Conservation (phyloP, 2,797 vertebrate species). For the Hyperoplus immaculatus region DNA sequence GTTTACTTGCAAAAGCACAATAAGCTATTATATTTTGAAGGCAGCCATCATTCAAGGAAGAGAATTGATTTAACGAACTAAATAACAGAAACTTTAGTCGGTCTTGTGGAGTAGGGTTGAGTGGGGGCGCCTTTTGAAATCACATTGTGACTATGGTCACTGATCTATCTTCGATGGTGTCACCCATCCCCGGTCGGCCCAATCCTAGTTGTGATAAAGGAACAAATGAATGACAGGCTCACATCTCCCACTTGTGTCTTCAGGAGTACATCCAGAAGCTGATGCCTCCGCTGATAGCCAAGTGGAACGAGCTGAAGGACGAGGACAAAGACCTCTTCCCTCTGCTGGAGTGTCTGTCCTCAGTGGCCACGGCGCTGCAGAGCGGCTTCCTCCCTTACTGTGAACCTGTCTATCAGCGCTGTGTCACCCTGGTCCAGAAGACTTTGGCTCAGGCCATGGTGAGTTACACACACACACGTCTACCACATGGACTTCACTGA, state of each 20-base stretch:
- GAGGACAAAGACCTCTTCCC: constrained; percentile 97
- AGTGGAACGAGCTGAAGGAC: constrained; percentile 97
- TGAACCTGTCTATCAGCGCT: constrained; percentile 96
- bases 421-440: constrained; percentile 95
- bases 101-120: no score
- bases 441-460: constrained; percentile 97
- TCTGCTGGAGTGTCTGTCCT: constrained; percentile 94
- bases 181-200: no score
- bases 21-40: no score
- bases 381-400: constrained; percentile 96
- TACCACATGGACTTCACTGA: no score
- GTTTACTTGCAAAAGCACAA: no score
- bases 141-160: no score
- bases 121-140: no score
- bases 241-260: constrained; percentile 1
- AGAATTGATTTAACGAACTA: no score
- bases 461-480: constrained; percentile 34
- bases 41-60: no score
- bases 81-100: no score
- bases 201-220: neutral
- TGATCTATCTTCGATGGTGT: neutral
- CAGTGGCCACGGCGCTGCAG: constrained; percentile 94
- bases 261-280: constrained; percentile 96
- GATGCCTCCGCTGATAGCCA: constrained; percentile 96
- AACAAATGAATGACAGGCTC: neutral